Evolutionary conservation across 2,113 vertebrate genomes (phyloP).

Genomic region (Prinia subflava): DNA sequence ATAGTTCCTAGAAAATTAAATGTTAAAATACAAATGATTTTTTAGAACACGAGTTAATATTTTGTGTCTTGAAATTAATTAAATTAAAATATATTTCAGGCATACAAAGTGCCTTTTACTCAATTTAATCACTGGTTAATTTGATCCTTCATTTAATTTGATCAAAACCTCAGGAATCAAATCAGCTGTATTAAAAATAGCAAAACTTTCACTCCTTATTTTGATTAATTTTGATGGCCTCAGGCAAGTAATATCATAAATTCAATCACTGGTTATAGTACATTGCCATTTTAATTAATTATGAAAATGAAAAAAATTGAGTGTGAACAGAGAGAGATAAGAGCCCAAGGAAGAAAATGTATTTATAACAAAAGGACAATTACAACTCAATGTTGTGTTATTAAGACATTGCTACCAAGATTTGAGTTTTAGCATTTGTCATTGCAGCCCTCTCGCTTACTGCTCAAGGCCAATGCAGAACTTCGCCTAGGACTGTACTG

Average conservation of each 20-base stretch:
- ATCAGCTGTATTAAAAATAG: constrained; percentile 66
- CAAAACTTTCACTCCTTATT: constrained; percentile 59
- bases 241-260: constrained; percentile 64
- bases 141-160: constrained; percentile 67
- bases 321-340: constrained; percentile 2
- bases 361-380: constrained; percentile 26
- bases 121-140: constrained; percentile 63
- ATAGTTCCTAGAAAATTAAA: constrained; percentile 6
- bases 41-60: constrained; percentile 26
- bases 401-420: constrained; percentile 10
- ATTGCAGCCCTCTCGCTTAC: background rate
- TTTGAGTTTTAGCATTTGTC: background rate
- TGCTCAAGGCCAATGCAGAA: background rate
- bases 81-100: constrained; percentile 61
- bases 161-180: constrained; percentile 63
- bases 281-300: constrained; percentile 66
- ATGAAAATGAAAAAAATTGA: constrained; percentile 38
- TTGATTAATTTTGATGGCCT: constrained; percentile 68
- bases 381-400: constrained; percentile 27
- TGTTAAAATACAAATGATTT: constrained; percentile 22
- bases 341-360: constrained; percentile 40
- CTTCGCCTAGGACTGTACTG: background rate
- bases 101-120: constrained; percentile 57
- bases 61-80: constrained; percentile 53
- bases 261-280: constrained; percentile 66